Percentiles rank a stretch among this genome's conserved stretches.
Conservation (phyloP, 2,797 vertebrate species). For the Chrosomus eos region DNA sequence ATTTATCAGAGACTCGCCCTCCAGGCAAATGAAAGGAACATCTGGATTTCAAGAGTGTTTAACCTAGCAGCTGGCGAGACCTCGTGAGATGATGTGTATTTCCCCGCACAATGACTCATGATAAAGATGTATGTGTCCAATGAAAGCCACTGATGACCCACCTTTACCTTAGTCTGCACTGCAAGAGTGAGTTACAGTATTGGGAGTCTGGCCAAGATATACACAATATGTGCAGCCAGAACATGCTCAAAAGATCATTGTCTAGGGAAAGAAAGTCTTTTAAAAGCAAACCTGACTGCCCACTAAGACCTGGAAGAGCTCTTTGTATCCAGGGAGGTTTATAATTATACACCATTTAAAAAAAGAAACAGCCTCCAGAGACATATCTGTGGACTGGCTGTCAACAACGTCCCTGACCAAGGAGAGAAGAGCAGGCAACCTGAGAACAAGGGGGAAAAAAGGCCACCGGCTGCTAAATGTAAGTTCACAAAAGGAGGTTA, state of each 20-base stretch:
- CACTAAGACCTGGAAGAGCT: constrained; percentile 52
- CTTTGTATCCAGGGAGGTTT: constrained; percentile 68
- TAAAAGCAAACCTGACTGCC: constrained; percentile 55
- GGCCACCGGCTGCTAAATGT: constrained; percentile 57
- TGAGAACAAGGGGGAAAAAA: constrained; percentile 52
- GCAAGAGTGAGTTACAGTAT: constrained; percentile 29
- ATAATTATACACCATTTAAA: constrained; percentile 76
- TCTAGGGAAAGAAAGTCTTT: constrained; percentile 39
- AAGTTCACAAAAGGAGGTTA: constrained; percentile 53
- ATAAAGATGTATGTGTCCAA: constrained; percentile 46
- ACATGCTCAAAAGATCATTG: constrained; percentile 38
- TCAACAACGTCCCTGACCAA: constrained; percentile 61
- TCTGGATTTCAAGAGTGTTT: constrained; percentile 52
- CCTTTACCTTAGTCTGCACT: constrained; percentile 20
- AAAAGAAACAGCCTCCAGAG: constrained; percentile 70
- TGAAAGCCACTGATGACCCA: constrained; percentile 10
- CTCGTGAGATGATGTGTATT: constrained; percentile 34
- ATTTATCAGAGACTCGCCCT: constrained; percentile 45
- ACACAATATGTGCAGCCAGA: constrained; percentile 26
- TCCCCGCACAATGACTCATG: constrained; percentile 32
- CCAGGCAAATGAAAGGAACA: constrained; percentile 53
- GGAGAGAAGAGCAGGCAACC: constrained; percentile 52
- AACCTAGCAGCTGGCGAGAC: constrained; percentile 46
- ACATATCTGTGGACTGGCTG: constrained; percentile 59
- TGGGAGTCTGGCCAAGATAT: constrained; percentile 27